Evolutionary conservation across 2,797 vertebrate species (phyloP).

Genomic region (Phrynocephalus guinanensis): DNA sequence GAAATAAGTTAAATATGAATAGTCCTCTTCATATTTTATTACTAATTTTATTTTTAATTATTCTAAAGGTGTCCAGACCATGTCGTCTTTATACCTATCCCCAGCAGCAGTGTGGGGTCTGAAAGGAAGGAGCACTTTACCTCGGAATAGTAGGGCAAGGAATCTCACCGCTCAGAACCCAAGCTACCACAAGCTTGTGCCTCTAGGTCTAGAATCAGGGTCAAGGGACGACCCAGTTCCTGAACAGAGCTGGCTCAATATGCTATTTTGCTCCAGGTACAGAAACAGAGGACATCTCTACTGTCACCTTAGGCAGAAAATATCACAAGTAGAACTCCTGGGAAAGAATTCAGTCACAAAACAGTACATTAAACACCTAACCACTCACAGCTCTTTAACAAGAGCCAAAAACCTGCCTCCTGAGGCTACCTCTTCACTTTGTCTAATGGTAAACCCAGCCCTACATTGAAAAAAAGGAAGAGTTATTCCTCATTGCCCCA

Average conservation of each 20-base stretch:
- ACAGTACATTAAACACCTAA: background rate
- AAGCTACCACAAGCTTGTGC: no score
- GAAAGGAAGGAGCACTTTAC: no score
- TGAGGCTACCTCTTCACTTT: background rate
- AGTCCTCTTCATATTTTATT: background rate
- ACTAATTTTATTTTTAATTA: background rate
- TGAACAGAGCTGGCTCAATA: background rate
- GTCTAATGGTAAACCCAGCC: background rate
- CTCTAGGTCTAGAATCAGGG: conserved; percentile 30
- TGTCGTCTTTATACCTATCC: conserved; percentile 13
- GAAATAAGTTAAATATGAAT: conserved; percentile 53
- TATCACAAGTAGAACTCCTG: background rate
- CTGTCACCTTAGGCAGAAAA: background rate
- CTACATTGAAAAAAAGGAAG: background rate
- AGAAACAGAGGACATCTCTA: background rate
- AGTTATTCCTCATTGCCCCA: background rate
- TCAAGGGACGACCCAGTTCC: background rate
- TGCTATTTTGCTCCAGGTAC: background rate
- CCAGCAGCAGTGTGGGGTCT: no score
- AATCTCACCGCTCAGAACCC: no score
- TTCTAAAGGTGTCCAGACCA: background rate
- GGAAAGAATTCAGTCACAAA: background rate
- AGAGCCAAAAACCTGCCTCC: background rate
- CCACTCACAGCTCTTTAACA: background rate
- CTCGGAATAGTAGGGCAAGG: no score